Evolutionary conservation across 2,113 vertebrate species (phyloP).

Genomic region (Hyperoodon ampullatus): DNA sequence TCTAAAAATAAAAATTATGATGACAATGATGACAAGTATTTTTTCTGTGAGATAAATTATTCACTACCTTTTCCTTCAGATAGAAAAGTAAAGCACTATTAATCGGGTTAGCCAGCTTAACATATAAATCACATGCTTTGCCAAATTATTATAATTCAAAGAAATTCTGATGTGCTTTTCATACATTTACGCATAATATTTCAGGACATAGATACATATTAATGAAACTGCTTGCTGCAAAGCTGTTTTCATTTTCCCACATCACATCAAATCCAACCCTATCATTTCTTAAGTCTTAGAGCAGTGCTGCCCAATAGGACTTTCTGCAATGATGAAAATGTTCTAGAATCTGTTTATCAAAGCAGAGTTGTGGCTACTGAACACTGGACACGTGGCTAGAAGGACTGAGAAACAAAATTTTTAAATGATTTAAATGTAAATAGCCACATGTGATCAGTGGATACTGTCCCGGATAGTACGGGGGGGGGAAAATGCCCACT

Average conservation of each 20-base stretch:
- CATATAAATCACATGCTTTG: constrained; percentile 81
- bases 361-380: accelerated
- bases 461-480: accelerated
- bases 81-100: constrained; percentile 69
- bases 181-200: constrained; percentile 42
- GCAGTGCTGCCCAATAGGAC: background rate
- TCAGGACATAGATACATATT: constrained; percentile 63
- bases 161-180: constrained; percentile 59
- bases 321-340: accelerated
- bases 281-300: background rate
- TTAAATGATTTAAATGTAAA: background rate
- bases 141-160: constrained; percentile 80
- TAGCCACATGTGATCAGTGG: background rate
- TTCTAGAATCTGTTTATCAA: accelerated
- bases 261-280: background rate
- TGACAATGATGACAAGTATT: background rate
- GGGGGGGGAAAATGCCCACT: accelerated
- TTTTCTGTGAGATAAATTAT: constrained; percentile 70
- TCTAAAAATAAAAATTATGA: constrained; percentile 64
- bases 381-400: accelerated
- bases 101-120: constrained; percentile 75
- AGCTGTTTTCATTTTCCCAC: constrained; percentile 46
- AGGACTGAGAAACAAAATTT: too few relatives aligned
- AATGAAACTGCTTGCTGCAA: constrained; percentile 51
- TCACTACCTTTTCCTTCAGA: constrained; percentile 70